Evolutionary conservation across 2,113 vertebrate species (phyloP), one percentile per base, ranked within the genome.

Genomic region (Bos taurus): DNA sequence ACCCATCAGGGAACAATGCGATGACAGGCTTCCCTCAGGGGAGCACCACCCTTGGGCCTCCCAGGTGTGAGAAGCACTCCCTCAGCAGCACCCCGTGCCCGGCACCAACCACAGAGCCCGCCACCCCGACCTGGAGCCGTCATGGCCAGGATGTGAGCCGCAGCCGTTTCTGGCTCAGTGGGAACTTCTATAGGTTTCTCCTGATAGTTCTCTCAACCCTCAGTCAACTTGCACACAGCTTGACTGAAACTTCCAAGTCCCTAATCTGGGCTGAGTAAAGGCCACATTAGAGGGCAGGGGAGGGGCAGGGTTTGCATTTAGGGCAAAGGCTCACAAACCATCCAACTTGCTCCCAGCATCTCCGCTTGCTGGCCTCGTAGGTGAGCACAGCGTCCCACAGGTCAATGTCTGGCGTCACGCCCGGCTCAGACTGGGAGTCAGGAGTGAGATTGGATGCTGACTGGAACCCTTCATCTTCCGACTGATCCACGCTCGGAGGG

Each of bases 381-480:
- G 99, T 99, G 52, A 99, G 99, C 54, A 99, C 99, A 4, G 99
- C 99, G 78, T 99, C 99, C 99, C 99, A 99, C 57, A 99, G 82
- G 84, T 99, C 99, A 60, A 99, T 56, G 91, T 99, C 99, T 1
- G 99, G 99, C 82, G 99, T 98, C 40, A 99, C 91, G 86, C 99
- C 99, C 0, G 99, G 98, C 98, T 99, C 99, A 48, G 99, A 99
- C 98, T 99, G 99, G 60, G 99, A 99, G 98, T 99, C 99, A n/a
- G 99, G 99, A 83, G 99, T 99, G 98, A 99, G 88, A 96, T 99
- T 99, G 81, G 99, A 99, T 11, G 99, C 99, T 1, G 99, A 99
- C 98, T 99, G 99, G 98, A 99, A 99, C 26, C 99, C 99, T 96
- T 99, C 99, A 89, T 99, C 99, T 95, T 99, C 99, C 50, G 99